Evolutionary conservation across 2,797 vertebrate genomes (phyloP), one percentile per base, ranked within the genome.

Genomic region (Danio kyathit): DNA sequence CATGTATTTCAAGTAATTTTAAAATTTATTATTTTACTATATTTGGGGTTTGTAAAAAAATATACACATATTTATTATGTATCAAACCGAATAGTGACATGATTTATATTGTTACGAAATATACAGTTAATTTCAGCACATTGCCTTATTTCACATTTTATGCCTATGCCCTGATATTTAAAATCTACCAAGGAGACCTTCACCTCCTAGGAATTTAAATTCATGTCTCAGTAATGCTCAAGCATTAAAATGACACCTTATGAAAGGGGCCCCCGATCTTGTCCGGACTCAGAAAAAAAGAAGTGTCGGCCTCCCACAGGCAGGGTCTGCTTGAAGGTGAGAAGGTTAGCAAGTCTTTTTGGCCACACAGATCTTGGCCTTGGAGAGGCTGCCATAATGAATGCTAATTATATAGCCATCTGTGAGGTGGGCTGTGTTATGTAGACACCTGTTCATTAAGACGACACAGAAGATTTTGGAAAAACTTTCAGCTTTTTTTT

Each of bases 401-500:
- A 90, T 92, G 92, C 92, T 94, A 93, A 94, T 94, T 94, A 93
- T 89, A 81, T 87, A 83, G 86, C 91, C 92, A 93, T 93, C 92
- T 94, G 92, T 86, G 89, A 89, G 90, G 90, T 91, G 89, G 91
- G 86, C 91, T 82, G 90, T 94, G 93, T 92, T 93, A 90, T 93
- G 91, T 91, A 93, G 92, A 93, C 92, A 93, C 92, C 92, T 94
- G 91, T 94, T 94, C 91, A 93, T 93, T 94, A 94, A 89, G 87
- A 80, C 61, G 88, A 80, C 85, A 79, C 88, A 88, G 88, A 89
- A 63, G 64, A 84, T 81, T 67, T 60, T n/a, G 49, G 61, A 44
- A 90, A 90, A 70, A 79, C 54, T 43, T 61, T 52, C 29, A 21
- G 21, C 44, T 46, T 74, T 88, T 90, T 92, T 60, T 85, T 86